These are phyloP conservation scores for Erpobdella octoculata DNA, from an alignment of 2,888 invertebrate species.

Conservation along the genomic window DNA sequence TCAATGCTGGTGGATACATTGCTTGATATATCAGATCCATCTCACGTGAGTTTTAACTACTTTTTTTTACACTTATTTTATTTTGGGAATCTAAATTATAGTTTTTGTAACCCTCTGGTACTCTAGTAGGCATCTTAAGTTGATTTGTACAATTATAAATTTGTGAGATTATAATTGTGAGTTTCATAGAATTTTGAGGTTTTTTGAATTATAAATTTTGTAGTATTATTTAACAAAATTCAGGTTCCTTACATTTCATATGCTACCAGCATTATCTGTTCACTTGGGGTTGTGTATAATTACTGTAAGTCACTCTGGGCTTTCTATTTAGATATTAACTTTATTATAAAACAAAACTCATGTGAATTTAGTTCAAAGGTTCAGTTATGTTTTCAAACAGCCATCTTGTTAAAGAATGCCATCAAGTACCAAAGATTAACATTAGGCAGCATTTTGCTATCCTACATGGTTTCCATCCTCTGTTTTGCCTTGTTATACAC, in stretches of 20 bases:
- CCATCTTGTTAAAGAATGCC: background rate
- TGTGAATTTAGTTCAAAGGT: background rate
- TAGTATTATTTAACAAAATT: background rate
- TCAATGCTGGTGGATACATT: slow-evolving; percentile 2
- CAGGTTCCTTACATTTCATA: background rate
- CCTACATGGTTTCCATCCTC: background rate
- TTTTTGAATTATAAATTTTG: background rate
- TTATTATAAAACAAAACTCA: too few relatives aligned
- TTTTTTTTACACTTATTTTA: too few relatives aligned
- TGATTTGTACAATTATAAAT: too few relatives aligned
- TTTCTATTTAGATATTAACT: too few relatives aligned
- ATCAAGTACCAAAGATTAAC: background rate
- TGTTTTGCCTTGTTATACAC: background rate
- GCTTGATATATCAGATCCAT: background rate
- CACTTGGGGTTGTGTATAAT: background rate
- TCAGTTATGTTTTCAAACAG: background rate
- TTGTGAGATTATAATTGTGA: too few relatives aligned
- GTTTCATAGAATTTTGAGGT: background rate
- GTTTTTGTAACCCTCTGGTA: too few relatives aligned
- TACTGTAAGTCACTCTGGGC: too few relatives aligned
- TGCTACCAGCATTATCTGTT: background rate
- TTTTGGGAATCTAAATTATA: too few relatives aligned
- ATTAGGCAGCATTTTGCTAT: background rate
- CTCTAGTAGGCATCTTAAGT: too few relatives aligned
- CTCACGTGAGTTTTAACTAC: background rate